Evolutionary conservation across 2,113 vertebrate species (phyloP).

Genomic region (Anguilla rostrata): DNA sequence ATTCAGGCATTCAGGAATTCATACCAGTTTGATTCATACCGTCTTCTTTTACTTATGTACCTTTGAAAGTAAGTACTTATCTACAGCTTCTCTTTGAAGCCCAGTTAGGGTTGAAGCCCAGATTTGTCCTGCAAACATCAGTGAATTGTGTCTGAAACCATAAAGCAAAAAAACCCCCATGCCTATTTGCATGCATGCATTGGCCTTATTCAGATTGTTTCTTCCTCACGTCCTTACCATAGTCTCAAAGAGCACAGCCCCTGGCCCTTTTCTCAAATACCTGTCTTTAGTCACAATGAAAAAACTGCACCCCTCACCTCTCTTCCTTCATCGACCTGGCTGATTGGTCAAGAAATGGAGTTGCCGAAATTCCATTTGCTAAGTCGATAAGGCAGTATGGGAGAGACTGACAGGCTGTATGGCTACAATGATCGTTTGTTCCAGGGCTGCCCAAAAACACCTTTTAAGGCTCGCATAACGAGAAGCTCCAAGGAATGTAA

Average conservation of each 20-base stretch:
- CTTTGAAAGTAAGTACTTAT: not conserved
- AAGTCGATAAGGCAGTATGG: not conserved
- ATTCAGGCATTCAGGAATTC: constrained; percentile 13
- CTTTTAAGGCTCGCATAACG: constrained; percentile 46
- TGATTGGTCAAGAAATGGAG: not conserved
- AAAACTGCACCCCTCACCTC: not conserved
- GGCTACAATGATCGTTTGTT: not conserved
- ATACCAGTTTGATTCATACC: not conserved
- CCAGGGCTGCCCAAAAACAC: constrained; percentile 41
- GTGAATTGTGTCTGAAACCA: no score
- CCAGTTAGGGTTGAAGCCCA: no score
- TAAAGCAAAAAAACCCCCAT: not conserved
- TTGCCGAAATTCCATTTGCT: not conserved
- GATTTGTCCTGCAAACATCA: no score
- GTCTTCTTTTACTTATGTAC: not conserved
- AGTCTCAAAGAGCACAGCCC: no score
- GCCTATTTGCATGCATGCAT: not conserved
- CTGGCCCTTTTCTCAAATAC: not conserved
- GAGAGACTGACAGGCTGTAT: not conserved
- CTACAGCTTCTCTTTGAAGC: not conserved
- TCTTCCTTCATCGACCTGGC: not conserved
- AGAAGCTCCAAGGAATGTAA: constrained; percentile 43
- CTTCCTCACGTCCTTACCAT: not conserved
- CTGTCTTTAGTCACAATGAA: not conserved
- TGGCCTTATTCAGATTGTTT: not conserved